Base-by-base conservation (phyloP, 2,888 invertebrate genomes). In the Nycteola revayana region DNA sequence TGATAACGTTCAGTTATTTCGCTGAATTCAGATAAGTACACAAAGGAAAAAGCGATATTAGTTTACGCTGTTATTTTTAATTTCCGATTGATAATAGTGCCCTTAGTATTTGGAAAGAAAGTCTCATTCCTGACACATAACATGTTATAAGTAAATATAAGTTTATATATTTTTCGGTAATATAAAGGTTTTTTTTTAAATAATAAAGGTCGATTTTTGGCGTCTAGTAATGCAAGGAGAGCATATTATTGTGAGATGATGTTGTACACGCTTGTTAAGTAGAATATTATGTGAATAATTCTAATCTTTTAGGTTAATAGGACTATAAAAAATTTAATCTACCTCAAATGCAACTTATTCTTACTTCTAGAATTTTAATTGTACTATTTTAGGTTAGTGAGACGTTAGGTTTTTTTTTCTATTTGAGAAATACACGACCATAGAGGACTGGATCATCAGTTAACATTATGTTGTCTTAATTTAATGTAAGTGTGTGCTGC, bases 241-340 rank as follows among this genome's bases (percentile, higher is more conserved):
- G 66, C 61, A 66, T 60, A 48, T 55, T 56, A 49, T 57, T 57
- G 58, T 60, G 70, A 73, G 75, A 81, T 78, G 76, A 75, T 76
- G 72, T 71, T 72, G 68, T 75, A 81, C 73, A 80, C 76, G 77
- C 77, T 84, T 79, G 68, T 66, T 77, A 72, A 60, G 68, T 76
- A 68, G 65, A 46, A 52, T 59, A 56, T 53, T 79, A 72, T 84
- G 82, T 88, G 87, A 82, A 83, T 87, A 85, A 73, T 84, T 83
- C 74, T 84, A 83, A 83, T 84, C 71, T 68, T 66, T 73, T 88
- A 88, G 84, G 83, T 76, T 87, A 88, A 85, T 88, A 88, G 88
- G 86, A 83, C 75, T 87, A 80, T 88, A 86, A 87, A 87, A 86
- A 87, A 83, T 76, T 83, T 79, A 78, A 88, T 87, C 88, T 88